Conservation (phyloP, 2,888 invertebrate species). For the Cylindroiulus punctatus region DNA sequence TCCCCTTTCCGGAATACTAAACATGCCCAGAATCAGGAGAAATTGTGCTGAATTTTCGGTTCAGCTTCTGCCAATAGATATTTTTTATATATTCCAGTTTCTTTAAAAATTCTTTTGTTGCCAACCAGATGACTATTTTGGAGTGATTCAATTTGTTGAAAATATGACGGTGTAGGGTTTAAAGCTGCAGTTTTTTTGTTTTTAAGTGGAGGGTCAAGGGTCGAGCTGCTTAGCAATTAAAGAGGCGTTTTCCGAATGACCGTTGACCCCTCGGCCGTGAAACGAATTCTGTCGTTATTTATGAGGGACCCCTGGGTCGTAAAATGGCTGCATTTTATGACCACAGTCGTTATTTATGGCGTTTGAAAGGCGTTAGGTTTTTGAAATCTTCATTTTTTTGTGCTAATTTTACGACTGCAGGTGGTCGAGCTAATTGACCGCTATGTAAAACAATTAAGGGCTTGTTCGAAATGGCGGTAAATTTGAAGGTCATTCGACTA, state of each 20-base stretch:
- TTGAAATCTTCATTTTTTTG: not conserved
- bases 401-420: conserved; percentile 10
- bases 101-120: no score
- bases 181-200: no score
- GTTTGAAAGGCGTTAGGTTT: not conserved
- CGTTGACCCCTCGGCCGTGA: not conserved
- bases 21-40: no score
- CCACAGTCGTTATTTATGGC: not conserved
- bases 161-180: no score
- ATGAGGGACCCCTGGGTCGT: not conserved
- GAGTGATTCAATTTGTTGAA: no score
- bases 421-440: conserved; percentile 9
- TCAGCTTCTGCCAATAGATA: no score
- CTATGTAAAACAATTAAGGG: conserved; percentile 12
- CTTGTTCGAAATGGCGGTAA: not conserved
- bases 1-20: no score
- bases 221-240: not conserved
- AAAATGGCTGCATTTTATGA: conserved; percentile 11
- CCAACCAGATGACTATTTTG: no score
- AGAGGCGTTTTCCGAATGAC: not conserved
- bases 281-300: not conserved
- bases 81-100: no score
- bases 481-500: no score
- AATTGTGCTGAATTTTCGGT: no score
- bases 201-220: not conserved